These are phyloP conservation scores for Megaceryle torquata DNA, from an alignment of 2,113 vertebrate genomes.

Conservation along the genomic window DNA sequence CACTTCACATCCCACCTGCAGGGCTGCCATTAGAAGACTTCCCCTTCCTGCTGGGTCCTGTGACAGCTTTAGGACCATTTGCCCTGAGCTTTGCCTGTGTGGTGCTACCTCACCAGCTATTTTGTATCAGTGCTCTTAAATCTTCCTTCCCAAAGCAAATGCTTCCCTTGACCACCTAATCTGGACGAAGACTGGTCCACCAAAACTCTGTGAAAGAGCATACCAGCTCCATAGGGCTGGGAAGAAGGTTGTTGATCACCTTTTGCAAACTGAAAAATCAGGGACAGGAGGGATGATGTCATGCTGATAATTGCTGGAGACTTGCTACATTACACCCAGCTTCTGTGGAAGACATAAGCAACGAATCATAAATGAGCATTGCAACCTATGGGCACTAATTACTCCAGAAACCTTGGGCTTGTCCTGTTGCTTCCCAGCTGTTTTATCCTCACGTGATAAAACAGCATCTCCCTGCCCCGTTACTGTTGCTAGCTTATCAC, in stretches of 20 bases:
- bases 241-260: background rate
- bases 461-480: background rate
- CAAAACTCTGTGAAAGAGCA: background rate
- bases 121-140: background rate
- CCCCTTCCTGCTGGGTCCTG: background rate
- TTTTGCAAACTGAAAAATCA: background rate
- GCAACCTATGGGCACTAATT: background rate
- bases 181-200: fast-evolving
- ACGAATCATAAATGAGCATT: background rate
- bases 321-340: background rate
- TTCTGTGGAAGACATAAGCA: background rate
- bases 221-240: background rate
- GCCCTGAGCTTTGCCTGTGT: background rate
- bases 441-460: background rate
- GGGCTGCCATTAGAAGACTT: background rate
- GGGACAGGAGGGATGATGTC: background rate
- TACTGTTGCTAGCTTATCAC: fast-evolving
- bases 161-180: background rate
- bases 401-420: background rate
- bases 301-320: background rate
- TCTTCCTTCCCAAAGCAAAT: background rate
- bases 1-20: background rate
- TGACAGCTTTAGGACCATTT: background rate
- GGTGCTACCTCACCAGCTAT: background rate
- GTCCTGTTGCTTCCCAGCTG: background rate